Evolutionary conservation across 2,113 vertebrate genomes (phyloP).

Genomic region (Mixornis gularis): DNA sequence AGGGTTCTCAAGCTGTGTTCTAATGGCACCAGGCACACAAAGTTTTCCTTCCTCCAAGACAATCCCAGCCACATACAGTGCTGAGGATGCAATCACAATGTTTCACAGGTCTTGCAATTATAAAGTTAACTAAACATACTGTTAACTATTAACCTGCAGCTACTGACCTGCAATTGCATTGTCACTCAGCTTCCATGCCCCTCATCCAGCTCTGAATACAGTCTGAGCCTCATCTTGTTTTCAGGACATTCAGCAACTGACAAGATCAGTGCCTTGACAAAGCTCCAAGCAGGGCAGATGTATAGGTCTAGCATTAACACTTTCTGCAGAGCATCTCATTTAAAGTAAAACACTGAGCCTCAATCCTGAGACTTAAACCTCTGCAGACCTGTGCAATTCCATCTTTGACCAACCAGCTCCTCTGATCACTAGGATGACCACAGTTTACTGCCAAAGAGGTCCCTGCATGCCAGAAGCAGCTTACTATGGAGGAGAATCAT

Average conservation of each 20-base stretch:
- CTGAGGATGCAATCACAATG: background rate
- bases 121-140: background rate
- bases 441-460: background rate
- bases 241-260: background rate
- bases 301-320: background rate
- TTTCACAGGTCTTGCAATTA: background rate
- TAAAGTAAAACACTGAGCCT: background rate
- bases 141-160: background rate
- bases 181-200: background rate
- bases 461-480: background rate
- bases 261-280: background rate
- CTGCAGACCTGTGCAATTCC: background rate
- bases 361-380: background rate
- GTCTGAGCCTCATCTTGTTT: background rate
- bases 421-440: background rate
- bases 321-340: background rate
- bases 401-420: background rate
- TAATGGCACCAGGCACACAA: background rate
- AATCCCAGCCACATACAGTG: background rate
- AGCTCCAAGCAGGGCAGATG: background rate
- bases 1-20: background rate
- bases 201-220: background rate
- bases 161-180: background rate
- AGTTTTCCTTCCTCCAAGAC: background rate
- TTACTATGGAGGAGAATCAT: background rate